Evolutionary conservation across 23 tunicate species (phyloP), one percentile per base, ranked within the genome.

Genomic region (Halocynthia roretzi): DNA sequence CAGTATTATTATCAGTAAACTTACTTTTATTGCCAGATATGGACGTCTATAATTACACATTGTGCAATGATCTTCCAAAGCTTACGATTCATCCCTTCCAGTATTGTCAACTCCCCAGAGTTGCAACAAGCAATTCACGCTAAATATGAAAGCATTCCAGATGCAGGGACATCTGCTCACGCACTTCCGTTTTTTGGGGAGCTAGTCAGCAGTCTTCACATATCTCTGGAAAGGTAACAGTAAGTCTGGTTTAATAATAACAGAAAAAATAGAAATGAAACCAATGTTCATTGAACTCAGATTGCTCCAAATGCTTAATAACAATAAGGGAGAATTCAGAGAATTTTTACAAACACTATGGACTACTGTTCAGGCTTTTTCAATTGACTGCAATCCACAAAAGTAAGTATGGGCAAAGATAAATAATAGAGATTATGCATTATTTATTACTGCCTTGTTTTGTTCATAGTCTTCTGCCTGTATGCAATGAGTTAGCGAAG

Each of bases 361-460:
- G 90, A 85, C 90, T 50, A 85, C 80, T 12, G 71, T 76, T 5
- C 82, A 74, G 65, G 90, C 90, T 0, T 85, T 85, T 66, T 80
- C 83, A 22, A 60, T 80, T 5, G 58, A 63, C n/a, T 69, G 72
- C 21, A 70, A 78, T 18, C 44, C 44, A 31, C 44, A 31, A 31
- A 31, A 31, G 44, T 31, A 31, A 31, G 44, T 31, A 0, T 31
- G 1, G 44, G 44, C 4, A 31, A 31, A 31, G 44, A 31, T 31
- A 31, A 31, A 31, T 31, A 31, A 31, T 31, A 31, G 44, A 31
- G 44, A 31, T 31, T 4, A 31, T 31, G 44, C 44, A 31, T 31
- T 31, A 31, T 31, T 31, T 31, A 31, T 31, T 31, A 31, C 44
- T 31, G 4, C 44, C 44, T 31, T 31, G 44, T 31, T 31, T 4